Evolutionary conservation across 2,888 invertebrate genomes (phyloP), one percentile per base, ranked within the genome.

Genomic region (Papilio elwesi): DNA sequence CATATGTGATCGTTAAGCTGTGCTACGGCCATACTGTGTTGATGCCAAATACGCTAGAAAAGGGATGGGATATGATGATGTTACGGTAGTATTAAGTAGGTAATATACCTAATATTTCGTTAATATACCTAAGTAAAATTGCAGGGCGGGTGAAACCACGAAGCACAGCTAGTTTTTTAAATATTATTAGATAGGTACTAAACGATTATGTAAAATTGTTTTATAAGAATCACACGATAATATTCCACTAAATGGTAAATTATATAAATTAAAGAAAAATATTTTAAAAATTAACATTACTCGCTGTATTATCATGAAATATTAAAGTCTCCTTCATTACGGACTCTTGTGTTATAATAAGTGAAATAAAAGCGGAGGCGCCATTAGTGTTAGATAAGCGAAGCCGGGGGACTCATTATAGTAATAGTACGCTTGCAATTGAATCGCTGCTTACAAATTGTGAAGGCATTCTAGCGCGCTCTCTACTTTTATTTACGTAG

Each of bases 361-460:
- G 49, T 74, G 70, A 75, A 76, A 74, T 76, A 74, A 76, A 53
- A 38, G 75, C 76, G 69, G 73, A 73, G 75, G 74, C 70, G 71
- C 75, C 75, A 77, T 77, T 77, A 78, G 65, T 36, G 38, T 74
- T 68, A 68, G 68, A 68, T 64, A 68, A 64, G 68, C 68, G 72
- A 43, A 64, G 76, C 70, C 65, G 26, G 71, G 64, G 49, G 66
- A 73, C 67, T 80, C 81, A 82, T 83, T 82, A 80, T 73, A 82
- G 79, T 82, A 84, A 85, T 85, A 82, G 75, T 73, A 76, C 76
- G 76, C 77, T 73, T 6, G 38, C 75, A 76, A 79, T 78, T 77
- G 82, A 84, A 86, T 84, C 82, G 81, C 82, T 82, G 81, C 82
- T 77, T 80, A 80, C 81, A 83, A 83, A 85, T 85, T 83, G 85